Conservation (phyloP, 2,888 invertebrate genomes). For the Acheta domesticus region DNA sequence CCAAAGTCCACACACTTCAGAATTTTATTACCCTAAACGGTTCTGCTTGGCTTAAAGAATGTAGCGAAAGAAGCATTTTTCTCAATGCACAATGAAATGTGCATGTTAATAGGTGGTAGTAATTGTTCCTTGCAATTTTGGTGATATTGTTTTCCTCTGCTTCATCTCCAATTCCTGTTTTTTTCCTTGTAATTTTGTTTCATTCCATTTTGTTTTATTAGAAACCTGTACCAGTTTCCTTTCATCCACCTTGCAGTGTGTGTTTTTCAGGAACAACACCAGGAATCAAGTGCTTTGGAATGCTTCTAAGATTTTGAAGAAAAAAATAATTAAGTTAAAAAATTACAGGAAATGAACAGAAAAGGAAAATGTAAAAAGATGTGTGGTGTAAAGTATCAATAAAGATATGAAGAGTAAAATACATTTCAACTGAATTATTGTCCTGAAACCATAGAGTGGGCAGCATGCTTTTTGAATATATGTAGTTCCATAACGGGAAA, state of each 20-base stretch:
- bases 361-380: conserved; percentile 18
- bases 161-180: background rate
- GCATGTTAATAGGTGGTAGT: background rate
- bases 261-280: conserved; percentile 1
- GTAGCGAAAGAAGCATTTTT: background rate
- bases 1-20: background rate
- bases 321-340: background rate
- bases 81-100: background rate
- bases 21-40: background rate
- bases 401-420: background rate
- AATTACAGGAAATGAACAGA: background rate
- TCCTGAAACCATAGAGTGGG: no score
- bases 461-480: no score
- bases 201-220: background rate
- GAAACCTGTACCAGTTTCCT: background rate
- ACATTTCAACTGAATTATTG: no score
- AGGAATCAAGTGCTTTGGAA: background rate
- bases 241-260: conserved; percentile 6
- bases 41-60: background rate
- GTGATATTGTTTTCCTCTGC: background rate
- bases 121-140: background rate
- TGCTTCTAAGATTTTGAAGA: conserved; percentile 3
- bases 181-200: background rate
- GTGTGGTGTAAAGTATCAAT: conserved; percentile 18
- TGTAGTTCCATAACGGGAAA: no score